Base-by-base conservation (phyloP, 2,888 invertebrate species). In the Zhuqinia jingwanae region DNA sequence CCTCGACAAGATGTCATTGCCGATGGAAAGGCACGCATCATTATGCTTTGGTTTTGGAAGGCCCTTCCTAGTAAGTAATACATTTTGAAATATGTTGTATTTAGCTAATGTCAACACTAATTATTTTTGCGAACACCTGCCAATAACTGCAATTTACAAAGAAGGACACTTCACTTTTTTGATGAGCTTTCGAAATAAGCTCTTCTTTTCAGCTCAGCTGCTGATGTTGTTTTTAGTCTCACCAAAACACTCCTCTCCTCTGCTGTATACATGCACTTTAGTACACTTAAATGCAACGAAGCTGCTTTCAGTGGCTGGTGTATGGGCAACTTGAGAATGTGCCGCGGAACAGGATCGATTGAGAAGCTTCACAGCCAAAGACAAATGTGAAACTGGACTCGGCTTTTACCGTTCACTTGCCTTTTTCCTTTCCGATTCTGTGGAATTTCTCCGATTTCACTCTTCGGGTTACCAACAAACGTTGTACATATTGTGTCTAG, bases 1-100 rank as follows among this genome's bases (percentile, higher is more conserved):
- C 76, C 73, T 17, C 84, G 68, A n/a, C 77, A 70, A 8, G 76
- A 76, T 36, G 68, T 11, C n/a, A 84, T 6, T 30, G 85, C 79
- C 25, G 73, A 60, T n/a, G 85, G 85, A 47, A 85, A 85, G 70
- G 85, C 85, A 30, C 85, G 85, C 58, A 85, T 78, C 70, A 85
- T 65, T 25, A 85, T 68, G 85, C 85, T 85, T 42, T 78, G 85
- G 53, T 42, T 85, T 36, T 85, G 85, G 53, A 85, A 85, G 10
- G 85, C 79, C 17, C 73, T 73, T 73, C 85, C 85, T 15, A 85
- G 20, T 60, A 85, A 77, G 30, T 85, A 85, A 27, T 85, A 79
- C 85, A 85, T 85, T 17, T 78, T 85, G 78, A 78, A 20, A n/a
- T 6, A 36, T 36, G 5, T 1, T 58, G 11, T 2, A 2, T 58